phyloP scores from a whole-genome alignment of 1,140 invertebrate species.

The Apis mellifera region Amel_HAv3.1 CM009932.2:14292501-14293000 shows the following conservation, averaged over 20 bases:
- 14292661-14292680: conserved; percentile 92
- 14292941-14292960: conserved; percentile 94
- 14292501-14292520: conserved; percentile 85
- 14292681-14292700: conserved; percentile 96
- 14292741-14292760: conserved; percentile 87
- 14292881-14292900: conserved; percentile 94
- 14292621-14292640: conserved; percentile 90
- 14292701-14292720: conserved; percentile 96
- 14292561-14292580: not conserved
- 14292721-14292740: conserved; percentile 97
- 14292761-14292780: conserved; percentile 82
- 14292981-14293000: conserved; percentile 83
- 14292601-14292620: conserved; percentile 92
- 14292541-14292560: not conserved
- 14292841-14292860: conserved; percentile 83
- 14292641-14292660: conserved; percentile 92
- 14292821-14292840: not conserved
- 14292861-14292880: conserved; percentile 82
- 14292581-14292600: conserved; percentile 86
- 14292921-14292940: conserved; percentile 94
- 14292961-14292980: conserved; percentile 97
- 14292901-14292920: conserved; percentile 91
- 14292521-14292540: conserved; percentile 43
- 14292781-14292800: not conserved
- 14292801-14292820: not conserved